Percentiles rank a stretch among this genome's conserved stretches.
Conservation (phyloP, 2,113 vertebrate genomes). For the Zosterops lateralis region DNA sequence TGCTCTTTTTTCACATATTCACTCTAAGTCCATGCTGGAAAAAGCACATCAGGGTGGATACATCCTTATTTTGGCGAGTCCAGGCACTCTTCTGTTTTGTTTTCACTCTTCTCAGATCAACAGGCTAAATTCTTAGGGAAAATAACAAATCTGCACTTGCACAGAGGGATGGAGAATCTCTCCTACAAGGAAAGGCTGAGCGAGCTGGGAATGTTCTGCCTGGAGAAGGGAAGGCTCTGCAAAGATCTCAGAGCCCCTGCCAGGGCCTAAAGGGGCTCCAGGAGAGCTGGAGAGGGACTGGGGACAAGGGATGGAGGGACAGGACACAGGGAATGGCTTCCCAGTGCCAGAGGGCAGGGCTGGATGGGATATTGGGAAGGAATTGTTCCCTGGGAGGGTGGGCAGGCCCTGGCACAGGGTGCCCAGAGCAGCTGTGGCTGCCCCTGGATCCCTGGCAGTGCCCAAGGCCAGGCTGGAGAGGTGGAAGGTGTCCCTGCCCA, state of each 20-base stretch:
- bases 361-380: not conserved
- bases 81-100: not conserved
- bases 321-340: not conserved
- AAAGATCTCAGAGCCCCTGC: not conserved
- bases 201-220: not conserved
- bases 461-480: not conserved
- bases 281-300: not conserved
- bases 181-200: not conserved
- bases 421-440: not conserved
- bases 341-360: fast-evolving
- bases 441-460: not conserved
- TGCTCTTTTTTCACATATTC: not conserved
- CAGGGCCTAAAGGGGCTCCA: not conserved
- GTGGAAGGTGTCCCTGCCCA: not conserved
- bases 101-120: not conserved
- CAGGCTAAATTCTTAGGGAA: not conserved
- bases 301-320: not conserved
- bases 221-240: not conserved
- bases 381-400: not conserved
- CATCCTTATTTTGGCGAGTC: not conserved
- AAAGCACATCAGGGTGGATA: not conserved
- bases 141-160: not conserved
- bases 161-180: not conserved
- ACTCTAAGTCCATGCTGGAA: not conserved
- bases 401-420: not conserved